Percentiles rank a stretch among this genome's conserved stretches.
Evolutionary conservation across 2,797 vertebrate species (phyloP).

Genomic region (Alauda arvensis): DNA sequence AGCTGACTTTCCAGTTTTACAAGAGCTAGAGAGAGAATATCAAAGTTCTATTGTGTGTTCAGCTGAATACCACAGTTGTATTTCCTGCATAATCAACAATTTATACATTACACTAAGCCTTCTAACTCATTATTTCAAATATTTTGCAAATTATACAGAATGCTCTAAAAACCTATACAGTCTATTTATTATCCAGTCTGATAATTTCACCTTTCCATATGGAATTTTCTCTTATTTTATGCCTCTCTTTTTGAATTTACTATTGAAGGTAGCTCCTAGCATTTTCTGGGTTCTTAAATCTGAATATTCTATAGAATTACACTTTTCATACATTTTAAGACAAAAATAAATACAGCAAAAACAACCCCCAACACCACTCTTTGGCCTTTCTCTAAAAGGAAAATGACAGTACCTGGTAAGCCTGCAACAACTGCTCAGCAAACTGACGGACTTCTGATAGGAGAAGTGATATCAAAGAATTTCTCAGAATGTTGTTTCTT

Average conservation of each 20-base stretch:
- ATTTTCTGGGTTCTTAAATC: neutral
- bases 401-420: conserved; percentile 74
- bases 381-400: neutral
- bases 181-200: neutral
- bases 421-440: conserved; percentile 73
- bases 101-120: neutral
- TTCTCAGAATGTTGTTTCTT: conserved; percentile 71
- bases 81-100: neutral
- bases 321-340: neutral
- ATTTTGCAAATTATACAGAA: neutral
- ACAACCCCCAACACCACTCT: neutral
- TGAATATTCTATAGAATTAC: neutral
- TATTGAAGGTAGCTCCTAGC: neutral
- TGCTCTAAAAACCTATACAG: neutral
- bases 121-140: neutral
- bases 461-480: conserved; percentile 75
- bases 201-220: neutral
- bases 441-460: conserved; percentile 76
- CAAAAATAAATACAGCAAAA: neutral
- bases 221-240: neutral
- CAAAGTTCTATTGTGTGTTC: neutral
- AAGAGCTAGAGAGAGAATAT: neutral
- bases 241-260: neutral
- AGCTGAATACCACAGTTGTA: neutral
- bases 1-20: neutral